Evolutionary conservation across 2,797 vertebrate species (phyloP), one percentile per base, ranked within the genome.

Genomic region (Lepus oiostolus): DNA sequence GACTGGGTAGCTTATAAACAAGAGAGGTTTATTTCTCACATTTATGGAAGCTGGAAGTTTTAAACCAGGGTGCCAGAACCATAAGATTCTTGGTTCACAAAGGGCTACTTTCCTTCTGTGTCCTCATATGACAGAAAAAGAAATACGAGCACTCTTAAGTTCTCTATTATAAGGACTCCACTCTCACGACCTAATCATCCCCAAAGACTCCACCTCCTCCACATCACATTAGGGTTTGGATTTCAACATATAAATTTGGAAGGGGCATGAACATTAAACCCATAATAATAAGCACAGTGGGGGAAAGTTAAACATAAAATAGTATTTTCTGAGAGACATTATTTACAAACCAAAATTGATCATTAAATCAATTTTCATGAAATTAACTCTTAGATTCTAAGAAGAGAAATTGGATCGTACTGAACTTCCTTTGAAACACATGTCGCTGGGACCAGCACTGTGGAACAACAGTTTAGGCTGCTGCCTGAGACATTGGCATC

Each of bases 331-430:
- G n/a, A 86, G n/a, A 28, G 30, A n/a, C 67, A 9, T 88, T 91
- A 77, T 84, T 83, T 85, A 88, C 14, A 58, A 58, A 58, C 14
- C 54, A 58, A 58, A 47, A 7, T 21, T 58, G 54, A 58, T 58
- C 6, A 58, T 58, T 16, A 58, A 58, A 58, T 17, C 70, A 84
- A 85, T 67, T 89, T 71, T 93, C 71, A 47, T 24, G 79, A 92
- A 95, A 42, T 92, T 76, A 83, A 85, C 82, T 24, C 75, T 92
- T 87, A 90, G 47, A 58, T 70, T 63, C 68, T 88, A 71, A 88
- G 74, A 47, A 87, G 62, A 88, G 9, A 32, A 90, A 21, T 0
- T 28, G 32, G 67, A 38, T 70, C 7, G 30, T 68, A 52, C 4
- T 83, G 60, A 83, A 88, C 22, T 42, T 91, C 5, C 50, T 81